Base-by-base conservation (phyloP, 2,113 vertebrate species). In the Promerops cafer region DNA sequence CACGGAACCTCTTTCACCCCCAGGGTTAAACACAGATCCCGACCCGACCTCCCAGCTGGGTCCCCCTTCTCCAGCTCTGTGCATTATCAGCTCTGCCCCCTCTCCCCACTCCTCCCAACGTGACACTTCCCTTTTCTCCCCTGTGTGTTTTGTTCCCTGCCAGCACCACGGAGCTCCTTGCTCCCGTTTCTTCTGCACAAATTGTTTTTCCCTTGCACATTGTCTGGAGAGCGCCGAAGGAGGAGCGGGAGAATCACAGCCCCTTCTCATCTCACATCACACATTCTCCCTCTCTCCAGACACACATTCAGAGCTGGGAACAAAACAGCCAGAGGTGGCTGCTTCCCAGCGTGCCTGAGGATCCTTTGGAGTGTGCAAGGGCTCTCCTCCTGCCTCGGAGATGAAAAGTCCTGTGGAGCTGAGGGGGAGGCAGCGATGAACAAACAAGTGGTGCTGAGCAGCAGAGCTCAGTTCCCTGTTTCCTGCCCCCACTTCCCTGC, bases 121-220 rank as follows among this genome's bases (percentile, higher is more conserved):
- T 39, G 77, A 79, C 69, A 28, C 40, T 90, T 89, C 47, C 72
- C 76, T 44, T 54, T 54, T 47, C 69, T 84, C 16, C 24, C 24
- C 61, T 4, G 17, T 80, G 93, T 86, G 75, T 39, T 93, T 69
- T 57, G 61, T 28, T 95, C 92, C 42, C 74, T 61, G 80, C n/a
- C 8, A 80, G 59, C 3, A 0, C 7, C 2, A 15, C 1, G 0
- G 20, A 81, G 44, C 77, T 84, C 83, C 44, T 27, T 2, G 44
- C 77, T 89, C 66, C 74, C 2, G 44, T 45, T 93, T 39, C 53
- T 69, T 22, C 53, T 50, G 70, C 89, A 87, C 84, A 94, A 94
- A 91, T 82, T 82, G 83, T 18, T 83, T 84, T 84, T 54, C 47
- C 65, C 74, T 60, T 17, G 52, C 4, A 11, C 49, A 1, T 33